A percentile compares a stretch with the other conserved stretches of the same genome.
Conservation (phyloP, 2,797 vertebrate genomes). For the Champsocephalus esox region DNA sequence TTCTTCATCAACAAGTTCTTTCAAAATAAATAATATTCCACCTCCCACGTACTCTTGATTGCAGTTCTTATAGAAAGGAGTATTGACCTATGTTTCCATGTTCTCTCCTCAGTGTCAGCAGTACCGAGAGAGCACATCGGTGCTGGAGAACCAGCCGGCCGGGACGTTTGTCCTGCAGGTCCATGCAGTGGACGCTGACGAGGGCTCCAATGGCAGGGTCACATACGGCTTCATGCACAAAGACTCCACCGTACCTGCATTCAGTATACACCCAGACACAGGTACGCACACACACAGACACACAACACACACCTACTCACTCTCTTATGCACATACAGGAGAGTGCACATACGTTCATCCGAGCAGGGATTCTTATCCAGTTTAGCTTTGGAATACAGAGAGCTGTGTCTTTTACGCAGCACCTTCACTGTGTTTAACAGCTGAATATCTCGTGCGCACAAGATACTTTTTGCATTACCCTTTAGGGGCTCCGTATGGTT, state of each 20-base stretch:
- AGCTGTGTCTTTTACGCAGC: too few species aligned
- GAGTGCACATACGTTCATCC: too few species aligned
- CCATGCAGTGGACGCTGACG: conserved; percentile 91
- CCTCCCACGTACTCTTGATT: conserved; percentile 26
- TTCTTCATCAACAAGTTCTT: conserved; percentile 18
- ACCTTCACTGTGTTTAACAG: too few species aligned
- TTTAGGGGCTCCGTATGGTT: too few species aligned
- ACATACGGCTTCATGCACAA: conserved; percentile 93
- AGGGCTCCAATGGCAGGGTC: conserved; percentile 90
- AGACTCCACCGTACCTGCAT: conserved; percentile 89
- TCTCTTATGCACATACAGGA: background rate
- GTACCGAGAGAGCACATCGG: conserved; percentile 88
- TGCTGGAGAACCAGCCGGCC: conserved; percentile 90
- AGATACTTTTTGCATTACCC: too few species aligned
- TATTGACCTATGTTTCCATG: conserved; percentile 29
- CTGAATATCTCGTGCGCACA: too few species aligned
- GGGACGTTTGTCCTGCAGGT: conserved; percentile 91
- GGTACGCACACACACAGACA: conserved; percentile 75
- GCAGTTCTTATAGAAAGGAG: conserved; percentile 11
- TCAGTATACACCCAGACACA: conserved; percentile 91
- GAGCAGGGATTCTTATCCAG: background rate
- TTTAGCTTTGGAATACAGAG: background rate
- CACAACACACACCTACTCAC: background rate
- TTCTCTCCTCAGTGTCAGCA: conserved; percentile 85
- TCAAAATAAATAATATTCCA: conserved; percentile 22